These are phyloP conservation scores for Myotis brandtii DNA, from an alignment of 2,113 vertebrate species.

Conservation along the genomic window DNA sequence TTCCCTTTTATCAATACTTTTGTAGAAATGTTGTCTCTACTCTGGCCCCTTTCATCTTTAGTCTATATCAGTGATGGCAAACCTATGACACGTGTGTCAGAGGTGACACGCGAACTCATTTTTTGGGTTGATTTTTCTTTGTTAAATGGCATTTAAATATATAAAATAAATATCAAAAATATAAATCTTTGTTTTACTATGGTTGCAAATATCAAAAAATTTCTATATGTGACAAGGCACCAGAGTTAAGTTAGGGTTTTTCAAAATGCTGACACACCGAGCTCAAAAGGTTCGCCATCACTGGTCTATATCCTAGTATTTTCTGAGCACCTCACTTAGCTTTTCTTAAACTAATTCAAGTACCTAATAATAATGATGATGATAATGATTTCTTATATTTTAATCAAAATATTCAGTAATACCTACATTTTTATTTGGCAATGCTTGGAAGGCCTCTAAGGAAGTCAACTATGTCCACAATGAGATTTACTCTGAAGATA, in stretches of 20 bases:
- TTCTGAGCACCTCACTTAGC: background rate
- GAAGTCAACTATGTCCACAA: background rate
- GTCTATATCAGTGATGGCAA: background rate
- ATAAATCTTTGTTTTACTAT: no score
- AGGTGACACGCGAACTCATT: no score
- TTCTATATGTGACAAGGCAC: no score
- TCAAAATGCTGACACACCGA: no score
- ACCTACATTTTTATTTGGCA: background rate
- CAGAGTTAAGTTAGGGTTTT: no score
- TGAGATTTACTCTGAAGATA: background rate
- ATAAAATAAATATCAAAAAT: no score
- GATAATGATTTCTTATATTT: background rate
- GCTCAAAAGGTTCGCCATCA: no score
- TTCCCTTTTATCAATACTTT: background rate
- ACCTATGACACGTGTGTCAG: no score
- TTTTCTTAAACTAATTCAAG: slow-evolving; percentile 46
- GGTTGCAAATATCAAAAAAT: no score
- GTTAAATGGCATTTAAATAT: no score
- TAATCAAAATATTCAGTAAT: background rate
- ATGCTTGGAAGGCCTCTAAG: background rate
- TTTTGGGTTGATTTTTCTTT: no score
- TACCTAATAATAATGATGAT: background rate
- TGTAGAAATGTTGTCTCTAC: background rate
- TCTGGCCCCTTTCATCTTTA: slow-evolving; percentile 1
- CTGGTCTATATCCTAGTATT: background rate